Evolutionary conservation across 2,888 invertebrate genomes (phyloP).

Genomic region (Trissoscelio sp.): DNA sequence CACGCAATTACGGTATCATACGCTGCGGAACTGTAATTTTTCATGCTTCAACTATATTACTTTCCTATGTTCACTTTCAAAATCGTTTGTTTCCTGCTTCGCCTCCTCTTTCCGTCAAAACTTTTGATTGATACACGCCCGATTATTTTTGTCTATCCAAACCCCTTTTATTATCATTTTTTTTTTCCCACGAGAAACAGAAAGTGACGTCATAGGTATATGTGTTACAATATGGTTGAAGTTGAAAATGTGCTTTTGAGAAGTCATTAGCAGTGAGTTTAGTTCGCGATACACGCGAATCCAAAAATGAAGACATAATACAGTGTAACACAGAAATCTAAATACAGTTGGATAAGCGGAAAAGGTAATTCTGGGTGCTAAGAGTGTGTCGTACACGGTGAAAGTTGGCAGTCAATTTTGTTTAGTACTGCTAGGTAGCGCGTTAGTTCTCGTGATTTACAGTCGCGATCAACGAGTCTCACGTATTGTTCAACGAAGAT

Average conservation of each 20-base stretch:
- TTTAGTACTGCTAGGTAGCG: constrained; percentile 22
- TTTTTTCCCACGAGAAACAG: no score
- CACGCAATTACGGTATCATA: constrained; percentile 65
- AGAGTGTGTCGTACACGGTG: constrained; percentile 59
- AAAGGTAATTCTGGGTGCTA: constrained; percentile 47
- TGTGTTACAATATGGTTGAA: no score
- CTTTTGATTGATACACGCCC: background rate
- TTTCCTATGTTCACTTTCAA: constrained; percentile 69
- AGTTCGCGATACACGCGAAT: no score
- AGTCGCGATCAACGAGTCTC: constrained; percentile 53
- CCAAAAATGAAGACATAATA: background rate
- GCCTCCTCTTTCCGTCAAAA: constrained; percentile 30
- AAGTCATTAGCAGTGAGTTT: no score
- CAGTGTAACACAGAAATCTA: constrained; percentile 7
- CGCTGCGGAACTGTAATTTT: constrained; percentile 61
- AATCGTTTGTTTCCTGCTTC: constrained; percentile 58
- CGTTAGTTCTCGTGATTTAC: constrained; percentile 50
- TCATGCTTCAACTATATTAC: constrained; percentile 65
- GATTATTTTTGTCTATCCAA: background rate
- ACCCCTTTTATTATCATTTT: no score
- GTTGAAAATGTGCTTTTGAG: background rate
- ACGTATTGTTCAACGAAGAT: constrained; percentile 56
- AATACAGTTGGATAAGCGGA: constrained; percentile 49
- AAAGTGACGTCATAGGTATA: no score
- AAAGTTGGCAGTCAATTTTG: constrained; percentile 62